Evolutionary conservation across 2,888 invertebrate genomes (phyloP).

Genomic region (Reticulitermes lucifugus): DNA sequence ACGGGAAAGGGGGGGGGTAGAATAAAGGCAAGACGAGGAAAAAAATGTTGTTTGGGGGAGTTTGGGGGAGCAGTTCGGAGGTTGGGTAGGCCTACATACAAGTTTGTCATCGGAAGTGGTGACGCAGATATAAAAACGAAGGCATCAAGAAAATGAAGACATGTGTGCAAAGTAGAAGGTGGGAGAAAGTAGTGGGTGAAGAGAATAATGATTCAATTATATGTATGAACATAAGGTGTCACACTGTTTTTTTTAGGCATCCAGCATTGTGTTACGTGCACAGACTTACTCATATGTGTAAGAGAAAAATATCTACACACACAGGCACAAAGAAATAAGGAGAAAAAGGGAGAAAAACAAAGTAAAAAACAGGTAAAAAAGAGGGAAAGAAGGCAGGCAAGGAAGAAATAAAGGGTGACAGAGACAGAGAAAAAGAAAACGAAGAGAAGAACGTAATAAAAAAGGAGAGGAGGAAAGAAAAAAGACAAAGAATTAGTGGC

Average conservation of each 20-base stretch:
- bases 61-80: slow-evolving; percentile 1
- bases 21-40: slow-evolving; percentile 34
- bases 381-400: too few relatives aligned
- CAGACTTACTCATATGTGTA: too few relatives aligned
- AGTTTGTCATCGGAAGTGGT: slow-evolving; percentile 26
- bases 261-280: too few relatives aligned
- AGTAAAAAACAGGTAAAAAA: too few relatives aligned
- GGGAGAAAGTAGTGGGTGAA: not conserved
- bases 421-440: too few relatives aligned
- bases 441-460: too few relatives aligned
- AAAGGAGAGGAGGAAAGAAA: too few relatives aligned
- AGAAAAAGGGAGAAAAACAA: too few relatives aligned
- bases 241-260: not conserved
- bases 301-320: too few relatives aligned
- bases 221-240: not conserved
- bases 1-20: slow-evolving; percentile 39
- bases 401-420: too few relatives aligned
- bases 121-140: slow-evolving; percentile 41
- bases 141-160: slow-evolving; percentile 44
- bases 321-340: too few relatives aligned
- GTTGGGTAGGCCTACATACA: not conserved
- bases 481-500: too few relatives aligned
- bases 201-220: slow-evolving; percentile 15
- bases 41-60: not conserved
- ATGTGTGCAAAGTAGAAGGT: slow-evolving; percentile 32